phyloP scores from a whole-genome alignment of 2,888 invertebrate species.

The Kryphioiulus occultus region DNA sequence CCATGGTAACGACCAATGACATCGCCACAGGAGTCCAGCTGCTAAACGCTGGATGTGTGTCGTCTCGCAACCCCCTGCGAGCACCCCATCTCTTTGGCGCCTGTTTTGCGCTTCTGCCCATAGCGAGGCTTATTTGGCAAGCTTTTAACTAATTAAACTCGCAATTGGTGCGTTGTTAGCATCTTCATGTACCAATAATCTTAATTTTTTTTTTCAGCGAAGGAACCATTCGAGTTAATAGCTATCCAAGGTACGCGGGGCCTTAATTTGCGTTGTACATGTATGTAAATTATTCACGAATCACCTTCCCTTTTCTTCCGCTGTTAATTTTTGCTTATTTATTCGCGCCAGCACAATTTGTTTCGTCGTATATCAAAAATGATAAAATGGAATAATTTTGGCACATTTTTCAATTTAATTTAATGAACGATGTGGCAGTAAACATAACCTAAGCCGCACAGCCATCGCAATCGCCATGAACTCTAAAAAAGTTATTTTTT shows the following conservation, averaged over 20 bases:
- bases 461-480: neutral
- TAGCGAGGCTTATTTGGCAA: constrained; percentile 9
- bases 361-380: neutral
- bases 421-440: constrained; percentile 20
- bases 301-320: constrained; percentile 3
- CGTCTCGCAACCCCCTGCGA: neutral
- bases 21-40: constrained; percentile 9
- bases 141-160: constrained; percentile 40
- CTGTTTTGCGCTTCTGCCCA: neutral
- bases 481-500: neutral
- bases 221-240: neutral
- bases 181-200: neutral
- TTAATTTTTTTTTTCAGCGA: neutral
- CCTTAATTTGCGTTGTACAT: neutral
- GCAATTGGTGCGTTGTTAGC: constrained; percentile 38
- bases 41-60: neutral
- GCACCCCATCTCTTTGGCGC: neutral
- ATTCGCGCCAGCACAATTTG: constrained; percentile 21
- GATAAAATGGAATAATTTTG: constrained; percentile 28
- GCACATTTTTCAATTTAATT: constrained; percentile 32
- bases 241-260: neutral
- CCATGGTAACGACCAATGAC: constrained; percentile 38
- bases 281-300: constrained; percentile 27
- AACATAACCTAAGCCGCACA: neutral
- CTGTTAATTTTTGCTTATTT: constrained; percentile 35